Evolutionary conservation across 53 echinoderm and acorn worm genomes (phyloP).

Genomic region (Glandiceps talaboti): DNA sequence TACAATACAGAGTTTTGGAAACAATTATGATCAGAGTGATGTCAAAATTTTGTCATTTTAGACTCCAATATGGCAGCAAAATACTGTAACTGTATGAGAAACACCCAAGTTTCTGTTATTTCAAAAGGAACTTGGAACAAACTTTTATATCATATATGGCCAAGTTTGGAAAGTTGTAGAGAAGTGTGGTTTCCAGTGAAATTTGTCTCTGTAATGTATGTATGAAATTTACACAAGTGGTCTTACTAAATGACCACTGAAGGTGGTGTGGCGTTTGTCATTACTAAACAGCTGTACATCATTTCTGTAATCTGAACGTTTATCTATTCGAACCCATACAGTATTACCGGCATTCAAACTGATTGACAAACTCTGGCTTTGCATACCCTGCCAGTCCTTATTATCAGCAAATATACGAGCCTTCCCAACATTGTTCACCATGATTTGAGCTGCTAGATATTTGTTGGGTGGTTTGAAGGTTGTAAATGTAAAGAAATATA

Average conservation of each 20-base stretch:
- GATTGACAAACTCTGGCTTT: neutral
- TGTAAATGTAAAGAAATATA: neutral
- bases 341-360: neutral
- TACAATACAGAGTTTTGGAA: too few relatives aligned
- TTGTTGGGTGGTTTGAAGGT: neutral
- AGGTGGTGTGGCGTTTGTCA: neutral
- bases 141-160: too few relatives aligned
- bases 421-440: neutral
- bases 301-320: neutral
- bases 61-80: too few relatives aligned
- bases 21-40: too few relatives aligned
- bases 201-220: too few relatives aligned
- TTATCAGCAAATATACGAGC: neutral
- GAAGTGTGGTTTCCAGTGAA: too few relatives aligned
- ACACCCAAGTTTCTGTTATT: too few relatives aligned
- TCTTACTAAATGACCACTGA: neutral
- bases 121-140: too few relatives aligned
- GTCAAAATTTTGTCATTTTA: too few relatives aligned
- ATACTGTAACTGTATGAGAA: too few relatives aligned
- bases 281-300: neutral
- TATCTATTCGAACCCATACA: neutral
- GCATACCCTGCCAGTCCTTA: neutral
- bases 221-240: too few relatives aligned
- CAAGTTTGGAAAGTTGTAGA: too few relatives aligned
- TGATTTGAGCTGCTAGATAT: neutral